These are phyloP conservation scores for Anarrhichthys ocellatus DNA, from an alignment of 2,113 vertebrate genomes.

Conservation along the genomic window DNA sequence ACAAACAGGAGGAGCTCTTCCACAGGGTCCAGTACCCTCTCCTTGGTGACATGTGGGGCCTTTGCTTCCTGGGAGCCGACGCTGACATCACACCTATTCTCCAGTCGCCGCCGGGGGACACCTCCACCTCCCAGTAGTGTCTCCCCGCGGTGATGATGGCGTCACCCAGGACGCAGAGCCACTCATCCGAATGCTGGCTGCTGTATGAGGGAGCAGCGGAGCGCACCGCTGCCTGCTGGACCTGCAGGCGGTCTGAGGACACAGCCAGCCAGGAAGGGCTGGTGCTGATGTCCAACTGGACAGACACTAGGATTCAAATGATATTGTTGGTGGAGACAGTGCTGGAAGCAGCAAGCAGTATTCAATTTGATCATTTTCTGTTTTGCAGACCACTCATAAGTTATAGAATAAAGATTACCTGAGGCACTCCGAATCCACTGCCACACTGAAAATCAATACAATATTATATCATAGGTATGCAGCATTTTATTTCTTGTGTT, in stretches of 20 bases:
- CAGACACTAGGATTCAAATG: neutral
- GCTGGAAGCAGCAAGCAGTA: too few relatives aligned
- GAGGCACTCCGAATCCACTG: slow-evolving; percentile 23
- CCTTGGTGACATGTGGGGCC: neutral
- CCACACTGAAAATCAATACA: slow-evolving; percentile 18
- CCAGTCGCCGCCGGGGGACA: neutral
- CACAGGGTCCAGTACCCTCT: slow-evolving; percentile 4
- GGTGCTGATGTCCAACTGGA: neutral
- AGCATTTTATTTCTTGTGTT: neutral
- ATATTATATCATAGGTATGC: neutral
- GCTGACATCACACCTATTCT: slow-evolving; percentile 11
- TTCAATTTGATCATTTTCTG: neutral
- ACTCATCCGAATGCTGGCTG: neutral
- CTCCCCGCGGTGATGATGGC: slow-evolving; percentile 2
- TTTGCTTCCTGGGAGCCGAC: neutral
- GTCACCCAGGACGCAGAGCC: slow-evolving; percentile 12
- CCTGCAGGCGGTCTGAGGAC: slow-evolving; percentile 14
- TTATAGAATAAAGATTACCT: neutral
- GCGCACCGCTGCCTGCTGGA: neutral
- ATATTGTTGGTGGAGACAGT: too few relatives aligned
- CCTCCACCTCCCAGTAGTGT: slow-evolving; percentile 39
- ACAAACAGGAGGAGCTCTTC: slow-evolving; percentile 3
- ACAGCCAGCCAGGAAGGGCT: neutral
- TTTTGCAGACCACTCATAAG: neutral
- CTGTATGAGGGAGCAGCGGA: neutral